Conservation (phyloP, 2,113 vertebrate genomes). For the Microcebus murinus region DNA sequence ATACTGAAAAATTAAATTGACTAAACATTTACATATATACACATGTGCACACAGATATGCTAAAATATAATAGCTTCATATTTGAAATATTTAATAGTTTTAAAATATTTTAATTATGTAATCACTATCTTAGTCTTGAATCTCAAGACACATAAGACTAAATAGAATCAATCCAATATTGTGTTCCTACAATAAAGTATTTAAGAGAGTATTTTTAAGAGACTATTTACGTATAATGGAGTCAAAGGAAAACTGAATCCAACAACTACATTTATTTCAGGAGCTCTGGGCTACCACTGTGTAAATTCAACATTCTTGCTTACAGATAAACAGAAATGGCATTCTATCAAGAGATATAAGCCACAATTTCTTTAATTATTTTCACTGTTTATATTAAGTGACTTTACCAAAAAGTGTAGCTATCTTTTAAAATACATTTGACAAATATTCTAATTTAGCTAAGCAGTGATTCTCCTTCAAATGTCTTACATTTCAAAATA, state of each 20-base stretch:
- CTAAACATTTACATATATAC: neutral
- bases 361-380: constrained; percentile 8
- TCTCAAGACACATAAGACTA: neutral
- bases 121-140: constrained; percentile 12
- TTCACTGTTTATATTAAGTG: constrained; percentile 14
- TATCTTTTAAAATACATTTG: constrained; percentile 29
- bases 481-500: neutral
- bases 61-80: neutral
- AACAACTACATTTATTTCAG: constrained; percentile 13
- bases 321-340: constrained; percentile 15
- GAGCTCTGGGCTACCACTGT: neutral
- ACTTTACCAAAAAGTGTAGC: neutral
- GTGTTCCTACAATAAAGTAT: constrained; percentile 5
- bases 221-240: neutral
- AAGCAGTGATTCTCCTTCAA: constrained; percentile 32
- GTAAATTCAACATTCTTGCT: neutral
- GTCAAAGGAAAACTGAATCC: constrained; percentile 1
- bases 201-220: constrained; percentile 28
- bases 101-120: neutral
- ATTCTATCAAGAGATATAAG: neutral
- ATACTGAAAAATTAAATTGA: neutral
- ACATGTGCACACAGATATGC: neutral
- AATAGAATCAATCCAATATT: neutral
- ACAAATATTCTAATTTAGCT: constrained; percentile 35
- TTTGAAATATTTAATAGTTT: neutral